These are phyloP conservation scores for Acleris literana DNA, from an alignment of 2,888 invertebrate genomes.

Conservation along the genomic window DNA sequence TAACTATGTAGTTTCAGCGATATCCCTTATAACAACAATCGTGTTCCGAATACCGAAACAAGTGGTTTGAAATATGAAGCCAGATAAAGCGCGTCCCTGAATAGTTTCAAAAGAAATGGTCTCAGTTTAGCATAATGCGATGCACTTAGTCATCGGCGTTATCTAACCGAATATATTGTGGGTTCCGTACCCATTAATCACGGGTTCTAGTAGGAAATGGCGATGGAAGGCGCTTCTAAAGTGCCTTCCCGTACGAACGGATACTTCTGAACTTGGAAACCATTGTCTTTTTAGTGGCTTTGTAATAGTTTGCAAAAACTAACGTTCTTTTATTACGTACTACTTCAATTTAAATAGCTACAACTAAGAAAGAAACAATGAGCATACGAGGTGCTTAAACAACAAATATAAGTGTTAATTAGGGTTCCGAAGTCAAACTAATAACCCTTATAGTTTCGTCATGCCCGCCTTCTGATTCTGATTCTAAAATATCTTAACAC, in stretches of 20 bases:
- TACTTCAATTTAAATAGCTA: no score
- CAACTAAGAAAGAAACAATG: no score
- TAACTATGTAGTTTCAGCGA: slow-evolving; percentile 12
- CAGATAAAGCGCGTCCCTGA: slow-evolving; percentile 63
- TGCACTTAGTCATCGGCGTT: slow-evolving; percentile 71
- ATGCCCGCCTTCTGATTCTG: no score
- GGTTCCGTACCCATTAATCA: slow-evolving; percentile 60
- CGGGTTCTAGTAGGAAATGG: slow-evolving; percentile 44
- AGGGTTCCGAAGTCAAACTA: no score
- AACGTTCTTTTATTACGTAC: no score
- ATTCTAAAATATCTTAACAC: no score
- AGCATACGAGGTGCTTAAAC: no score
- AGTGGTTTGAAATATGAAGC: slow-evolving; percentile 61
- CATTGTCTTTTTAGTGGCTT: background rate
- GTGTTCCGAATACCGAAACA: slow-evolving; percentile 49
- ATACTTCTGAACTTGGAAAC: background rate
- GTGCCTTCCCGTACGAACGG: slow-evolving; percentile 7
- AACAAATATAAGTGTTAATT: no score
- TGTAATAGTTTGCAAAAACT: background rate
- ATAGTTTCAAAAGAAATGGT: slow-evolving; percentile 72
- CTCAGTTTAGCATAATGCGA: slow-evolving; percentile 69
- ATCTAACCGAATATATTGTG: slow-evolving; percentile 69
- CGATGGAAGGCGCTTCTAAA: slow-evolving; percentile 3
- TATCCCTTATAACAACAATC: slow-evolving; percentile 41
- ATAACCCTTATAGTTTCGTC: no score